Evolutionary conservation across 2,797 vertebrate species (phyloP), one percentile per base, ranked within the genome.

Genomic region (Scomberomorus guttatus): DNA sequence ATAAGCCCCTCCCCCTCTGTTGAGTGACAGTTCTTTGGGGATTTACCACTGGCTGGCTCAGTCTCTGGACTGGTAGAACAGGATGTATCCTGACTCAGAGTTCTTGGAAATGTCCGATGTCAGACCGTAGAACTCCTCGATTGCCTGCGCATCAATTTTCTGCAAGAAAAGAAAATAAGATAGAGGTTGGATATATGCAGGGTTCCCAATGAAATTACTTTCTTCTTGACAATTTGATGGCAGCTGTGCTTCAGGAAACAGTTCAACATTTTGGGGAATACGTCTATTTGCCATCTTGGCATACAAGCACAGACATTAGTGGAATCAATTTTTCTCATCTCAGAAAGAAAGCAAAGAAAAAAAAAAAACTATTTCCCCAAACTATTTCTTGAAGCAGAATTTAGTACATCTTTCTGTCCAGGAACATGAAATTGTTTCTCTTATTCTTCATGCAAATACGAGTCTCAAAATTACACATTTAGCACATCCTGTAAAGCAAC

Each of bases 31-130:
- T 93, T 89, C 79, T 75, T 82, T 50, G 62, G 77, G 84, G 80
- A 61, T 77, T 73, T 72, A 51, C 72, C 44, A 27, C 61, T 22
- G 63, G 62, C 83, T 8, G 70, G 22, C 58, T 98, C 96, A 99
- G 95, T 99, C 98, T 96, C 98, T 97, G 83, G 98, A 99, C 94
- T 99, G 98, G 92, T 99, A 99, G 95, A 99, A 99, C 93, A 99
- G 96, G 95, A 99, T 99, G 95, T 99, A 99, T 77, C 98, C 98
- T n/a, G 98, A 99, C 91, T 99, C 98, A 0, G 98, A 99, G 95
- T 99, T 99, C 95, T 99, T 99, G 91, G 98, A 99, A 95, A 99
- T 98, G 94, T 99, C 98, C 48, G 98, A 99, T 0, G 98, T 99
- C 92, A 99, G 94, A 77, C 98, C 98, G 79, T 99, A 99, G 95